Percentiles rank a stretch among this genome's conserved stretches.
phyloP scores from a whole-genome alignment of 2,113 vertebrate species.

The Forbesichthys agassizii region DNA sequence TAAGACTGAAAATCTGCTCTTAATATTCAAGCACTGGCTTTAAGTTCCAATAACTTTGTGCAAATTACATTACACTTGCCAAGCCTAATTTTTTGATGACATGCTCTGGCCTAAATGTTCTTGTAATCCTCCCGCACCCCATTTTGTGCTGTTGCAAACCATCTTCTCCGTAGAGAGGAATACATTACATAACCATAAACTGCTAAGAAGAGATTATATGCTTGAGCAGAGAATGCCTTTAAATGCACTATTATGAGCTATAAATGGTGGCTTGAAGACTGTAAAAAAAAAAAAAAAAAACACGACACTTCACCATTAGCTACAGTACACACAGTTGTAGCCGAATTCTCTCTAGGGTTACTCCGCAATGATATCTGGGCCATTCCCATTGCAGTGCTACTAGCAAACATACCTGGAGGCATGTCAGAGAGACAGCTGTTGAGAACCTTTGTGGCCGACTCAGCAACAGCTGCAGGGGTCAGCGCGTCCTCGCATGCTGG shows the following conservation, averaged over 20 bases:
- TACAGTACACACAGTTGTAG: background rate
- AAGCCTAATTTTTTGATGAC: background rate
- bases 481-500: conserved; percentile 88
- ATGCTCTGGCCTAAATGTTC: background rate
- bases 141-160: background rate
- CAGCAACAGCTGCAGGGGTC: conserved; percentile 84
- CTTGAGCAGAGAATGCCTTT: too few species aligned
- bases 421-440: conserved; percentile 87
- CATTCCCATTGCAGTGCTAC: background rate
- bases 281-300: too few species aligned
- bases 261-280: too few species aligned
- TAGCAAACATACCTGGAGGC: conserved; percentile 83
- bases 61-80: background rate
- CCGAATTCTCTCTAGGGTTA: background rate
- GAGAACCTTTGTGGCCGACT: conserved; percentile 85
- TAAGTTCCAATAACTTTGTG: background rate
- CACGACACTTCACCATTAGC: background rate
- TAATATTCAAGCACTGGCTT: background rate
- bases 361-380: background rate
- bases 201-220: background rate
- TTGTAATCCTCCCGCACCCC: background rate
- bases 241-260: too few species aligned
- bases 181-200: background rate
- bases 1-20: too few species aligned
- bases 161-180: background rate